Base-by-base conservation (phyloP, 2,888 invertebrate species). In the Ernsta delagoae region DNA sequence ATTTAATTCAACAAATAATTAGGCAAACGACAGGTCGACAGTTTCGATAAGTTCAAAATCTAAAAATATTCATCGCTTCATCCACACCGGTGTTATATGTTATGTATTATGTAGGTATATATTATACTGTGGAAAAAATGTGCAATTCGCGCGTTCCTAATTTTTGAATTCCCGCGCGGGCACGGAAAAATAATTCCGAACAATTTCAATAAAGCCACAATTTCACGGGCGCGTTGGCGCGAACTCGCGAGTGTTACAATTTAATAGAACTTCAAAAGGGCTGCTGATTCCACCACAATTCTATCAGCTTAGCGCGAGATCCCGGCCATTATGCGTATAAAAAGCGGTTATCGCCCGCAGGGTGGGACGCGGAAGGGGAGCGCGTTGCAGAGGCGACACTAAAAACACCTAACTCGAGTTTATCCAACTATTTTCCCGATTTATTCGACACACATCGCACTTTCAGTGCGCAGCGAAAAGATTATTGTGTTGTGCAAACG, bases 251-350 rank as follows among this genome's bases (percentile, higher is more conserved):
- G 86, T 90, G 90, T 86, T 90, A 89, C 91, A 88, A 92, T 92
- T 91, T 92, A 92, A 92, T 92, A 92, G 90, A 91, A 92, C 86
- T 91, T 92, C 91, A 92, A 92, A 92, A 88, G 92, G 90, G 87
- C 88, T 88, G 89, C 86, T 89, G 91, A 91, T 90, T 89, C 90
- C 85, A 81, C 88, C 91, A 89, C 92, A 92, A 92, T 92, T 92
- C 92, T 90, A 92, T 92, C 92, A 92, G 92, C 92, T 92, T 92
- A 92, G 90, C 88, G 84, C 83, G 87, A 85, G 89, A 90, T 90
- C 89, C 89, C 85, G 81, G 78, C 89, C 87, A 91, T 92, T 92
- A 92, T 90, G 90, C 89, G 90, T 90, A 91, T 89, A 91, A 92
- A 92, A 91, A 90, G 90, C 86, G 89, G 92, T 92, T 92, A 92